phyloP scores from a whole-genome alignment of 2,888 invertebrate genomes.

The Ditylenchus weischeri region DNA sequence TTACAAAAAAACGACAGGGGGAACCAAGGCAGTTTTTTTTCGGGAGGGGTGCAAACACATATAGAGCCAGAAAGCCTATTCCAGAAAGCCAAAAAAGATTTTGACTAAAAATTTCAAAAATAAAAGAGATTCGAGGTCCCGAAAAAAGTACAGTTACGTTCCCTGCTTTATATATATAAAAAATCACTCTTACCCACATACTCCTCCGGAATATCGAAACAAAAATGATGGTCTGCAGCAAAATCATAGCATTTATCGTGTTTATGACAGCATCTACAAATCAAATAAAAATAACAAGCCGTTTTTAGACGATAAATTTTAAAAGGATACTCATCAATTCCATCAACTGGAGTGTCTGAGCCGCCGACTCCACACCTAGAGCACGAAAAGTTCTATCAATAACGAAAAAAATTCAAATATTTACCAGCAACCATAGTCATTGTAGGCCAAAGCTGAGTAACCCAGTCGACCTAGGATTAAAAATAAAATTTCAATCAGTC shows the following conservation, averaged over 20 bases:
- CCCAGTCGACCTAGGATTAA: slow-evolving; percentile 31
- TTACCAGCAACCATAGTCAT: slow-evolving; percentile 53
- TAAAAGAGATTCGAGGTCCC: no score
- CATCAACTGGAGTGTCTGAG: slow-evolving; percentile 50
- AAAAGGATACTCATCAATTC: slow-evolving; percentile 45
- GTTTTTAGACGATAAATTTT: background rate
- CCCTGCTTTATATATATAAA: no score
- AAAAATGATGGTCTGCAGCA: slow-evolving; percentile 44
- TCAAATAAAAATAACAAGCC: background rate
- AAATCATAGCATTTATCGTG: slow-evolving; percentile 57
- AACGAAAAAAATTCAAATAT: background rate
- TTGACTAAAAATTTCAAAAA: no score
- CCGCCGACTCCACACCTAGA: slow-evolving; percentile 53
- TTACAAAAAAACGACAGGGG: no score
- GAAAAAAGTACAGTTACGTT: no score
- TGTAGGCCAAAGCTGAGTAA: slow-evolving; percentile 52
- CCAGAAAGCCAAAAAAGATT: no score
- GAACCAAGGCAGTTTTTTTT: no score
- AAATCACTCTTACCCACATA: slow-evolving; percentile 34
- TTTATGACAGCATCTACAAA: slow-evolving; percentile 43
- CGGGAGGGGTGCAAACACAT: no score
- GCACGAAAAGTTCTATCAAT: background rate
- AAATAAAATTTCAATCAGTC: no score
- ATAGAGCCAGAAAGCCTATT: no score
- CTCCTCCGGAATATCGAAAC: slow-evolving; percentile 48